phyloP scores from a whole-genome alignment of 1,140 invertebrate genomes.

The Lineus longissimus region DNA sequence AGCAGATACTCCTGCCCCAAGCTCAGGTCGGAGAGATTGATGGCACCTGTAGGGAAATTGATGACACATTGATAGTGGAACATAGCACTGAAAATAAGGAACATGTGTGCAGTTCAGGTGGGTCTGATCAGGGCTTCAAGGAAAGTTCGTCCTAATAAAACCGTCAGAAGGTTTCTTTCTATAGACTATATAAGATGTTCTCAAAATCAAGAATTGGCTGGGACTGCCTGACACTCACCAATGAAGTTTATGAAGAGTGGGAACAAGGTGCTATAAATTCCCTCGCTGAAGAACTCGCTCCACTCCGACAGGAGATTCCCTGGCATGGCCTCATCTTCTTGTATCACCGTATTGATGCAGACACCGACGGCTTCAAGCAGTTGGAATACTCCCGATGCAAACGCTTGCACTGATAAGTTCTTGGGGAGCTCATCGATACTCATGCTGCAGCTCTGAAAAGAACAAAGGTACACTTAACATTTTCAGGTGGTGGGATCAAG shows the following conservation, averaged over 20 bases:
- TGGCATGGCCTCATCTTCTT: conserved; percentile 17
- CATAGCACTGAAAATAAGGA: too few relatives aligned
- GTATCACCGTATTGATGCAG: conserved; percentile 13
- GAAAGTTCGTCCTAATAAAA: too few relatives aligned
- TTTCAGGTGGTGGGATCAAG: too few relatives aligned
- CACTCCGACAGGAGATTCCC: conserved; percentile 54
- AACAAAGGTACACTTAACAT: neutral
- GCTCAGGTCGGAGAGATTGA: neutral
- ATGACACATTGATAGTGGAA: too few relatives aligned
- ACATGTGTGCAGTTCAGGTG: too few relatives aligned
- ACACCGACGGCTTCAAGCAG: conserved; percentile 15
- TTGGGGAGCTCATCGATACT: neutral
- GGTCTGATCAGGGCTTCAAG: too few relatives aligned
- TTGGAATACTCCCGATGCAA: conserved; percentile 12
- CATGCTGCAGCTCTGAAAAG: conserved; percentile 1
- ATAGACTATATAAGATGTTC: too few relatives aligned
- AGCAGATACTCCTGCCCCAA: neutral
- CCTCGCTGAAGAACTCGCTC: conserved; percentile 52
- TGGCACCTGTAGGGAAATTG: too few relatives aligned
- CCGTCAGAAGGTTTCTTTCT: too few relatives aligned
- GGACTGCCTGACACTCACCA: conserved; percentile 26
- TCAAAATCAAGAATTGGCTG: too few relatives aligned
- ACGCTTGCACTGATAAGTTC: conserved; percentile 20
- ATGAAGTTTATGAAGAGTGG: conserved; percentile 33
- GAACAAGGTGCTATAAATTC: conserved; percentile 36